Evolutionary conservation across 92 coral and sea anemone genomes (phyloP), one percentile per base, ranked within the genome.

Genomic region (Montipora capitata): DNA sequence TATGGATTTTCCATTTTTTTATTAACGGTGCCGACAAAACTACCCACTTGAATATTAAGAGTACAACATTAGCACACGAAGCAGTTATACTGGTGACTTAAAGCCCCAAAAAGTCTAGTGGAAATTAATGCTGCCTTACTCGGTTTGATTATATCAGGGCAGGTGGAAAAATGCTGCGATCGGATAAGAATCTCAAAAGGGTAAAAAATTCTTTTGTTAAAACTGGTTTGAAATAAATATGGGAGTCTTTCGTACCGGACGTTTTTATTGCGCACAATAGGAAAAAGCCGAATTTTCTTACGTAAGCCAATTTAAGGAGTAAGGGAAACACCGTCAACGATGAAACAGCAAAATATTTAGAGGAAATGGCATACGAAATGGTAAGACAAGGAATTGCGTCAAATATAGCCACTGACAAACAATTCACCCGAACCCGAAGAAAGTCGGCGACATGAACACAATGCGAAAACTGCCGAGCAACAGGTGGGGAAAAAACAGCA

Each of bases 371-470:
- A 73, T n/a, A 45, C n/a, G 35, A 16, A 20, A 45, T 5, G 61
- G 35, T 27, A 27, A 27, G 35, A 2, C 35, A 27, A 27, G 35
- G 35, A 27, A 27, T 38, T 43, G 51, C 10, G 13, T 35, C 11
- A 49, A 45, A 20, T 52, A 38, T n/a, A 66, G 35, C 35, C 35
- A 27, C 35, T 27, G 35, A 27, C 35, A 27, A 27, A 27, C 1
- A 27, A 27, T 27, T 27, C 35, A 27, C 35, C 35, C 35, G 35
- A 27, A 27, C 35, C 35, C 35, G 10, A 38, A 49, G 59, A 81
- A 38, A 57, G 87, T 72, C 71, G 62, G 87, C 80, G 87, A 41
- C 87, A 40, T 43, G 3, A n/a, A 72, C 87, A 83, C 87, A 83
- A 83, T 72, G 87, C 80, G 63, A 72, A 76, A 57, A 72, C 72